Conservation (phyloP, 2,113 vertebrate genomes). For the Pterophyllum scalare region DNA sequence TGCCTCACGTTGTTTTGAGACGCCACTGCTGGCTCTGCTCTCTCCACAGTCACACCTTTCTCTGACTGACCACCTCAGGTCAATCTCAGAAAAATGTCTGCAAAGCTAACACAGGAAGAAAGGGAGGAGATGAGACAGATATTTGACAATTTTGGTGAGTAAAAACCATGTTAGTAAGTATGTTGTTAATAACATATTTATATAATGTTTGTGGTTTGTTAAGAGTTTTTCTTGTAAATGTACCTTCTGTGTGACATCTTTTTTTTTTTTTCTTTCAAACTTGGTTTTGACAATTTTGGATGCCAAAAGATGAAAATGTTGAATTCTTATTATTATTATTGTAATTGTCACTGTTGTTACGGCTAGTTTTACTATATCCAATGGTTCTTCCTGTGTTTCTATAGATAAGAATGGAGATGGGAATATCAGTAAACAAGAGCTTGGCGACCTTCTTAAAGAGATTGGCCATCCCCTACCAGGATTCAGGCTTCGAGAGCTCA, state of each 20-base stretch:
- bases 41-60: conserved; percentile 53
- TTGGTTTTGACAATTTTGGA: neutral
- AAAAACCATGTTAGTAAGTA: neutral
- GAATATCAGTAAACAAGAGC: conserved; percentile 88
- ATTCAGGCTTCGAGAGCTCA: conserved; percentile 94
- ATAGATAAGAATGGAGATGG: conserved; percentile 91
- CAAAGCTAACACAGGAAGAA: conserved; percentile 94
- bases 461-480: conserved; percentile 89
- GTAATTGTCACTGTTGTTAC: neutral
- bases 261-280: no score
- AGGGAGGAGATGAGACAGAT: conserved; percentile 92
- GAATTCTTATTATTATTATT: no score
- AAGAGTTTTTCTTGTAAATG: no score
- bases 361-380: neutral
- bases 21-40: neutral
- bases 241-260: no score
- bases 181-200: no score
- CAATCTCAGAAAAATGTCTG: conserved; percentile 87
- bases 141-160: conserved; percentile 93
- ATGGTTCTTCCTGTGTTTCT: conserved; percentile 9
- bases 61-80: conserved; percentile 70
- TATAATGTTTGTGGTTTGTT: no score
- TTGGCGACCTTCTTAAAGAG: conserved; percentile 91
- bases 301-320: neutral
- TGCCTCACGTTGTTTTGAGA: neutral